Evolutionary conservation across 2,797 vertebrate species (phyloP), one percentile per base, ranked within the genome.

Genomic region (Etheostoma nigrum): DNA sequence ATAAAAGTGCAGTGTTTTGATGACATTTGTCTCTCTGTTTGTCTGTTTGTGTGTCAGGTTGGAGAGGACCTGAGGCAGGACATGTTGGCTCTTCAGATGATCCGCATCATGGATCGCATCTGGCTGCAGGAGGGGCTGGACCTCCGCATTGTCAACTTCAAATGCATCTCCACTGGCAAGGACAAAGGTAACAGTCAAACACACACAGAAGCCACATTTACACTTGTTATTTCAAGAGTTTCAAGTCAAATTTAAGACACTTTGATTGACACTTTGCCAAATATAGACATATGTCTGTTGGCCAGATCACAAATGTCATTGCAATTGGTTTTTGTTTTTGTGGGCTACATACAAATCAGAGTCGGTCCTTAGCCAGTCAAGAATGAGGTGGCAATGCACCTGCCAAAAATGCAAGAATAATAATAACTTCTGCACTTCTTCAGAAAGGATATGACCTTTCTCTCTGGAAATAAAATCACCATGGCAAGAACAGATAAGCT

Each of bases 51-150:
- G 27, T 25, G 13, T 69, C 84, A 99, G 98, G 97, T 99, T 63
- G 98, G 98, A 73, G 98, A 99, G 89, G 98, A 99, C 92, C 91
- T 99, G 86, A 95, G 98, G 47, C 98, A 99, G 93, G 98, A 99
- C 93, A 99, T 99, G 98, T 84, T 99, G 89, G 97, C 98, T 52
- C 96, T 99, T 48, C 98, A 99, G 91, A 98, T 99, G 97, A 99
- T 99, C 91, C 98, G 97, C 74, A 97, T 99, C 71, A 99, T 99
- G 98, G 98, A 99, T 90, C 97, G 98, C 73, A 97, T 99, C 86
- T 99, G 98, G 98, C 94, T 98, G 84, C 97, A 98, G 90, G 98
- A 99, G 84, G 98, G 98, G 2, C 94, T 99, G 81, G 98, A 99
- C 91, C 93, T 99, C 55, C 96, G 98, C 57, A 99, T 99, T 66